Evolutionary conservation across 2,797 vertebrate genomes (phyloP).

Genomic region (Mus caroli): DNA sequence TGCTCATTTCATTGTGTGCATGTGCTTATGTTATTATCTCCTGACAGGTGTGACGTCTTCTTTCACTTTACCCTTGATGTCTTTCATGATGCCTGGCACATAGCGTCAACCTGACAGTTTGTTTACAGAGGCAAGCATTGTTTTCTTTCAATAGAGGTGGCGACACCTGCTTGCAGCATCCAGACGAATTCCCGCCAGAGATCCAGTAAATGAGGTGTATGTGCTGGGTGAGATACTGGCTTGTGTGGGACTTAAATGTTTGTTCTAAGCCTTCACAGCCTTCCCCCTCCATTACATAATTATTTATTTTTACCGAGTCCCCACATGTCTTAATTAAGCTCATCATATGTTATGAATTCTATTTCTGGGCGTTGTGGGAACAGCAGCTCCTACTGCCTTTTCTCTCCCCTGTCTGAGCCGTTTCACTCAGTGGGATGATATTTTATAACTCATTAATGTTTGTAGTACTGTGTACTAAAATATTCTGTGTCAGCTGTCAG

Average conservation of each 20-base stretch:
- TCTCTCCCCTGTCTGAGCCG: not conserved
- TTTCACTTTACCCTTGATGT: not conserved
- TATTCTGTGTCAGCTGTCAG: constrained; percentile 4
- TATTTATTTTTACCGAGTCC: constrained; percentile 71
- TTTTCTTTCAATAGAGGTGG: not conserved
- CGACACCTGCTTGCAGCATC: not conserved
- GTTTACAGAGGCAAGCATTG: not conserved
- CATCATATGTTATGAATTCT: constrained; percentile 65
- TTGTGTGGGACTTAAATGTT: not conserved
- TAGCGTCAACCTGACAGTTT: not conserved
- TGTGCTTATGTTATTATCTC: not conserved
- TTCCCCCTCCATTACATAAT: constrained; percentile 22
- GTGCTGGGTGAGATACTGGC: not conserved
- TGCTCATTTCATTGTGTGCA: not conserved
- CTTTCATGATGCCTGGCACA: no score
- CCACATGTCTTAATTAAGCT: constrained; percentile 57
- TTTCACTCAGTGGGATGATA: constrained; percentile 58
- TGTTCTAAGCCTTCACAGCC: constrained; percentile 42
- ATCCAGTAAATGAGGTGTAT: not conserved
- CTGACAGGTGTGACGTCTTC: not conserved
- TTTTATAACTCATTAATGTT: constrained; percentile 67
- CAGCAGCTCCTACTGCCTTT: not conserved
- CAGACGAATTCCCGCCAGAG: not conserved
- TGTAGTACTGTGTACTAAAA: constrained; percentile 30
- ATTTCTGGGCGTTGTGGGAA: constrained; percentile 63